These are phyloP conservation scores for Ennomos erosarius DNA, from an alignment of 2,888 invertebrate genomes.

Conservation along the genomic window DNA sequence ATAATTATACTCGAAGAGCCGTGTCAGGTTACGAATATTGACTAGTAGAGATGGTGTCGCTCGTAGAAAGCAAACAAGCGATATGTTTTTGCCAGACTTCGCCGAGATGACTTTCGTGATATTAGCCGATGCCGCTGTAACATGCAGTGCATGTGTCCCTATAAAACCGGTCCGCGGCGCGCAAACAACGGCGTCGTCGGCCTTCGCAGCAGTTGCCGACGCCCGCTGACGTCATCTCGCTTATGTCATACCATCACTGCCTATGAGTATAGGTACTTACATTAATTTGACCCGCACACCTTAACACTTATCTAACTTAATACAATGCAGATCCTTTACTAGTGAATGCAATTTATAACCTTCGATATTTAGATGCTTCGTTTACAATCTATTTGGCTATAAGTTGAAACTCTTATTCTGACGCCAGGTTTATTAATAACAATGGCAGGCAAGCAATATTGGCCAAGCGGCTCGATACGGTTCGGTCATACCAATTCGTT, in stretches of 20 bases:
- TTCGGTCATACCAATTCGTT: slow-evolving; percentile 42
- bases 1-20: neutral
- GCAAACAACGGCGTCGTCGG: slow-evolving; percentile 70
- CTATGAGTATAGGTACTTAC: slow-evolving; percentile 49
- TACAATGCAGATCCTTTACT: slow-evolving; percentile 37
- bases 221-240: slow-evolving; percentile 80
- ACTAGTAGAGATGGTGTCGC: slow-evolving; percentile 21
- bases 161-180: slow-evolving; percentile 68
- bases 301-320: slow-evolving; percentile 45
- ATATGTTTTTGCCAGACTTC: slow-evolving; percentile 22
- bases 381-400: slow-evolving; percentile 54
- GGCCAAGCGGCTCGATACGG: slow-evolving; percentile 44
- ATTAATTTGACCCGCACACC: slow-evolving; percentile 57
- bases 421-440: slow-evolving; percentile 51
- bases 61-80: slow-evolving; percentile 26
- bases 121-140: slow-evolving; percentile 47
- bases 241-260: slow-evolving; percentile 76
- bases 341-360: slow-evolving; percentile 36
- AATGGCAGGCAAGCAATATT: slow-evolving; percentile 50
- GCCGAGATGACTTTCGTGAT: slow-evolving; percentile 48
- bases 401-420: slow-evolving; percentile 23
- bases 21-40: slow-evolving; percentile 17
- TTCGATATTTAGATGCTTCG: slow-evolving; percentile 43
- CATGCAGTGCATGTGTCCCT: slow-evolving; percentile 66
- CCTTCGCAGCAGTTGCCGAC: slow-evolving; percentile 77